phyloP scores from a whole-genome alignment of 92 coral and sea anemone species.

The Epizoanthus scotinus region DNA sequence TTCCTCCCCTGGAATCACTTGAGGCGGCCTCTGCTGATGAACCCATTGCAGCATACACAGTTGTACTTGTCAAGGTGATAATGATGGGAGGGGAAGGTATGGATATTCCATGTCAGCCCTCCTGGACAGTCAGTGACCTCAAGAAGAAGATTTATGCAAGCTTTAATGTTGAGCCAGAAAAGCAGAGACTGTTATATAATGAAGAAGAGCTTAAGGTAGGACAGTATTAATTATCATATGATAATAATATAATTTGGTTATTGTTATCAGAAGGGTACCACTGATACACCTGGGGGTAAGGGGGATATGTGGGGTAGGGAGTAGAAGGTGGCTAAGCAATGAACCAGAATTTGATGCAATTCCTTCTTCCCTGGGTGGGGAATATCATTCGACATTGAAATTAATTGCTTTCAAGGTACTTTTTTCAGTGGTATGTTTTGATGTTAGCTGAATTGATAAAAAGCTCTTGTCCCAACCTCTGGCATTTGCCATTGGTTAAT shows the following conservation, averaged over 20 bases:
- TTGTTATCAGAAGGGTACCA: too few relatives aligned
- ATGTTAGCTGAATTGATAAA: neutral
- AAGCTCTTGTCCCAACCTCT: too few relatives aligned
- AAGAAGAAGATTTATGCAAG: constrained; percentile 35
- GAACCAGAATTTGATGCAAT: too few relatives aligned
- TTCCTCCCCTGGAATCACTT: constrained; percentile 61
- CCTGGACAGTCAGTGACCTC: constrained; percentile 50
- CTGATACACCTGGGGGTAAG: too few relatives aligned
- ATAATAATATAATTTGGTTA: too few relatives aligned
- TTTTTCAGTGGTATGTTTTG: neutral
- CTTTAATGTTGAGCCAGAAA: constrained; percentile 49
- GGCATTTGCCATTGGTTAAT: too few relatives aligned
- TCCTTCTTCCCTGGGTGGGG: too few relatives aligned
- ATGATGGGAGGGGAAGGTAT: constrained; percentile 85
- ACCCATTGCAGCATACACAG: constrained; percentile 15
- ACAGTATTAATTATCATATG: too few relatives aligned
- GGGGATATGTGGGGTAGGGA: too few relatives aligned
- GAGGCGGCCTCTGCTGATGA: constrained; percentile 6
- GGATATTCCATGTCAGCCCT: constrained; percentile 50
- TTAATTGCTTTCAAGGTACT: too few relatives aligned
- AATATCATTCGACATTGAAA: too few relatives aligned
- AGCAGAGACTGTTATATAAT: constrained; percentile 69
- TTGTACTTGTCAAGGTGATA: constrained; percentile 53
- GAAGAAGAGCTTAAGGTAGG: constrained; percentile 80
- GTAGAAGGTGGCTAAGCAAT: too few relatives aligned